phyloP scores from a whole-genome alignment of 2,113 vertebrate species.

The Boulengeromyrus knoepffleri region DNA sequence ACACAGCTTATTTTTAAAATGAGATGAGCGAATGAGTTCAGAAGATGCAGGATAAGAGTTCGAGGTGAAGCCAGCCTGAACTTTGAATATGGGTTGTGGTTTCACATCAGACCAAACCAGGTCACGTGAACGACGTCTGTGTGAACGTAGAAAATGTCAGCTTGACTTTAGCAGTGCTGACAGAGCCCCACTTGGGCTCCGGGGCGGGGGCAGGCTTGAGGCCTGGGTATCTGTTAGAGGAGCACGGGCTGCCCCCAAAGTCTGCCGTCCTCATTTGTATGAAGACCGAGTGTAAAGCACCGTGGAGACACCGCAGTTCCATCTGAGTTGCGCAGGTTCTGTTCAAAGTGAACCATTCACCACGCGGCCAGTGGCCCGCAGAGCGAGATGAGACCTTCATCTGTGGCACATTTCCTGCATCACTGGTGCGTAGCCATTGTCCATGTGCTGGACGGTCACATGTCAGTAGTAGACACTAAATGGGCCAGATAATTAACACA shows the following conservation, averaged over 20 bases:
- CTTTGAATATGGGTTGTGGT: not conserved
- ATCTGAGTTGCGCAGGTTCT: not conserved
- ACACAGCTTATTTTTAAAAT: not conserved
- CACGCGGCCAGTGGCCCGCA: not conserved
- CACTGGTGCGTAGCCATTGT: not conserved
- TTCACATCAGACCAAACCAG: not conserved
- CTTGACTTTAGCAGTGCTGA: not conserved
- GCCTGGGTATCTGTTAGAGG: conserved; percentile 8
- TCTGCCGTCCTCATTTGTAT: not conserved
- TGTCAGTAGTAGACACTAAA: not conserved
- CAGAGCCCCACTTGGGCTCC: not conserved
- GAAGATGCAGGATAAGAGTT: not conserved
- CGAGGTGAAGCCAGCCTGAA: not conserved
- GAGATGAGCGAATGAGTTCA: not conserved
- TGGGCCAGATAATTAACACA: not conserved
- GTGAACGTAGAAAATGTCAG: not conserved
- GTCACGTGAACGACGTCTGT: not conserved
- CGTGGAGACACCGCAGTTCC: not conserved
- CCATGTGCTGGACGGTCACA: not conserved
- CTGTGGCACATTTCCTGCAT: not conserved
- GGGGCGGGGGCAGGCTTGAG: not conserved
- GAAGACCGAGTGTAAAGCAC: not conserved
- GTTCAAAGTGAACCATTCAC: not conserved
- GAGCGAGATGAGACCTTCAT: not conserved
- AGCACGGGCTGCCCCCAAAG: not conserved